These are phyloP conservation scores for Cryptus viduatorius DNA, from an alignment of 2,888 invertebrate species.

Conservation along the genomic window DNA sequence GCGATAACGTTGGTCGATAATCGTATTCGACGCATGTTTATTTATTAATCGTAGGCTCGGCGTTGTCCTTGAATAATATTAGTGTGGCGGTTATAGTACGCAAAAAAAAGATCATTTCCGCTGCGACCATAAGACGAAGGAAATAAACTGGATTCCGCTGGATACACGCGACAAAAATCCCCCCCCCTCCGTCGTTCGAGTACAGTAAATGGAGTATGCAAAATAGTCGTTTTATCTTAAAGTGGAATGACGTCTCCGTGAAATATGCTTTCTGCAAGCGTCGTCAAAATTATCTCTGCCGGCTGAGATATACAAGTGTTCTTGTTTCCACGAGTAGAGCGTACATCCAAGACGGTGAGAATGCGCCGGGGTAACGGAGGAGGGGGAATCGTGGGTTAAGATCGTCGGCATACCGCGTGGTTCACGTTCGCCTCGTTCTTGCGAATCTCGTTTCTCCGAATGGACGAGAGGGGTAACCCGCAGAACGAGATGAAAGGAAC, in stretches of 20 bases:
- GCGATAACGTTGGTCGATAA: not conserved
- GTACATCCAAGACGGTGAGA: not conserved
- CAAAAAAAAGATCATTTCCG: not conserved
- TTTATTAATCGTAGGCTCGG: not conserved
- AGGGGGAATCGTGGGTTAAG: conserved; percentile 17
- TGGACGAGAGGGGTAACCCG: conserved; percentile 10
- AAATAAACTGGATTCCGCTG: not conserved
- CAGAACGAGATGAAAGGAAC: conserved; percentile 29
- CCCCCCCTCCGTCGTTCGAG: not conserved
- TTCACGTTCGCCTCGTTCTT: conserved; percentile 26
- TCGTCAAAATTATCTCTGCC: not conserved
- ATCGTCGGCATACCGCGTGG: conserved; percentile 35
- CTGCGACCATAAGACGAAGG: not conserved
- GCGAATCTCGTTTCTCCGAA: conserved; percentile 47
- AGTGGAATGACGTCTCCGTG: not conserved
- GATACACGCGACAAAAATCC: not conserved
- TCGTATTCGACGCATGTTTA: not conserved
- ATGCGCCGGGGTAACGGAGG: not conserved
- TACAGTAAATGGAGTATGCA: not conserved
- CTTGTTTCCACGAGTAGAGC: not conserved
- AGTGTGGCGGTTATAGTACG: not conserved
- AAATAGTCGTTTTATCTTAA: not conserved
- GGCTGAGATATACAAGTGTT: not conserved
- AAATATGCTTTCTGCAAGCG: conserved; percentile 12
- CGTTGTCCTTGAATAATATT: not conserved